phyloP scores from a whole-genome alignment of 1,140 invertebrate species.

The Laupala kohalensis region DNA sequence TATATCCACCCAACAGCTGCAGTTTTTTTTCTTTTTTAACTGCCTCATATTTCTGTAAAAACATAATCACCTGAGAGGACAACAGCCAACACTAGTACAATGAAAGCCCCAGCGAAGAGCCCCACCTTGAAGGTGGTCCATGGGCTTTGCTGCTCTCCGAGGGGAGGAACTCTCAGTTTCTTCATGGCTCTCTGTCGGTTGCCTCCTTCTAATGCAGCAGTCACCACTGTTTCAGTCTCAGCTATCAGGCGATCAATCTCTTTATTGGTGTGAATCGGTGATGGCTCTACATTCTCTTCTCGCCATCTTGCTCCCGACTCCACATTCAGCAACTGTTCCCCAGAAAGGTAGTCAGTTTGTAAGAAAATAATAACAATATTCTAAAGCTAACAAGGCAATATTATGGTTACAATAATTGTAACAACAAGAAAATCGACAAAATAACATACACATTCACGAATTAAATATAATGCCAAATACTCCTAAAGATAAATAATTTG shows the following conservation, averaged over 20 bases:
- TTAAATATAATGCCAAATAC: no score
- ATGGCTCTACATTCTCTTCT: slow-evolving; percentile 79
- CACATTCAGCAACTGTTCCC: slow-evolving; percentile 47
- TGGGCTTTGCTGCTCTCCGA: slow-evolving; percentile 82
- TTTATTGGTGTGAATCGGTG: slow-evolving; percentile 93
- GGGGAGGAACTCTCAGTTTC: slow-evolving; percentile 82
- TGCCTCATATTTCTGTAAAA: background rate
- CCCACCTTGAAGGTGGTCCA: slow-evolving; percentile 79
- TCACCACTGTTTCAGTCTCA: slow-evolving; percentile 87
- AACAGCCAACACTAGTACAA: slow-evolving; percentile 60
- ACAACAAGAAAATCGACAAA: no score
- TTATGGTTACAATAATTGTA: background rate
- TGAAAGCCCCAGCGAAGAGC: slow-evolving; percentile 66
- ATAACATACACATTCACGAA: no score
- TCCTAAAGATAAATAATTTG: no score
- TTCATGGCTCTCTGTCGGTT: slow-evolving; percentile 97
- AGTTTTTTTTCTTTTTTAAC: no score
- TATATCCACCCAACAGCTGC: no score
- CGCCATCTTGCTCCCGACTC: slow-evolving; percentile 77
- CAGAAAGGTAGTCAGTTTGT: slow-evolving; percentile 14
- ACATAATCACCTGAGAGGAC: slow-evolving; percentile 48
- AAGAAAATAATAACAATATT: background rate
- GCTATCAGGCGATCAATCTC: slow-evolving; percentile 92
- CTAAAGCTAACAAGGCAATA: background rate
- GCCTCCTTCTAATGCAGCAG: slow-evolving; percentile 84